Base-by-base conservation (phyloP, 2,888 invertebrate species). In the Apantesis nais region DNA sequence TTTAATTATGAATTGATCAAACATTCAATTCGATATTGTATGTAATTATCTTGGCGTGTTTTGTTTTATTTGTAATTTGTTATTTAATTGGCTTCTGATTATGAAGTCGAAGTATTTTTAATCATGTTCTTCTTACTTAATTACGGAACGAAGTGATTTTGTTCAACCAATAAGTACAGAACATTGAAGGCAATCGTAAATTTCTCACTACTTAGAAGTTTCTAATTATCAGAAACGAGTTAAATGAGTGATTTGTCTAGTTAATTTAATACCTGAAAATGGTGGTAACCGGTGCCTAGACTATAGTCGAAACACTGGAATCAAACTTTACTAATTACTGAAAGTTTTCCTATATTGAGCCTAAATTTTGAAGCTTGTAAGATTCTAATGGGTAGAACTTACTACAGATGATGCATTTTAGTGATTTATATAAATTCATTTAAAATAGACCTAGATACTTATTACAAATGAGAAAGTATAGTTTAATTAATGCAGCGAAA, bases 1-100 rank as follows among this genome's bases (percentile, higher is more conserved):
- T 93, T 93, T 92, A 92, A 93, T 94, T 93, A 92, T 89, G 88
- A 89, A 89, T 88, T 92, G 89, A 91, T 90, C 92, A 90, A 90
- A 92, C 90, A 92, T 92, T 93, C 92, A 92, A 92, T 91, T 92
- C 90, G 85, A 90, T 93, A 91, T 91, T 89, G 89, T 91, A 86
- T 90, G 89, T 92, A 92, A 93, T 93, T 92, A 90, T 90, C 88
- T 89, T 83, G 76, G 83, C 83, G 82, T 86, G 89, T 92, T 90
- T 90, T 81, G 81, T 90, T 92, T 90, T 89, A 87, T 93, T 92
- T 92, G 89, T 92, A 90, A 91, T 92, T 89, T 90, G 89, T 90
- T 91, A 86, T 91, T 90, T 92, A 92, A 93, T 92, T 89, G 90
- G 85, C 92, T 93, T 90, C 90, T 89, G 89, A 92, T 91, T 89